Evolutionary conservation across 2,888 invertebrate genomes (phyloP).

Genomic region (Drepanosiphum platanoidis): DNA sequence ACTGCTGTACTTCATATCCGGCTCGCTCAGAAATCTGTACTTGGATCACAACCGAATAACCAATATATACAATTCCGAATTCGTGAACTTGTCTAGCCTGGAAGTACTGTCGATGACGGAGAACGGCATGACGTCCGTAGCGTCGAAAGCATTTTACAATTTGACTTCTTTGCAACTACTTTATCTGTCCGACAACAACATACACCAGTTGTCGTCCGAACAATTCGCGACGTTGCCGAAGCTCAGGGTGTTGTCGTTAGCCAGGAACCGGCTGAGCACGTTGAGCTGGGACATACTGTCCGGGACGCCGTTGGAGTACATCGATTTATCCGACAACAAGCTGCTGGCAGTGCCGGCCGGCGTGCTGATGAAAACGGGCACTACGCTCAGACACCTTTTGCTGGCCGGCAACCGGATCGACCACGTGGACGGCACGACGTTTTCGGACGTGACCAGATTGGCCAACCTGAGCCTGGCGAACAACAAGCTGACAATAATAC

Average conservation of each 20-base stretch:
- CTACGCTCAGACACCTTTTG: constrained; percentile 81
- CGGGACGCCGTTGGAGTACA: constrained; percentile 81
- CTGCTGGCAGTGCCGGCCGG: constrained; percentile 83
- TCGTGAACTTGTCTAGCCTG: constrained; percentile 76
- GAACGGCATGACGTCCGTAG: constrained; percentile 78
- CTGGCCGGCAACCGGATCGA: constrained; percentile 83
- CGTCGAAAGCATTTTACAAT: constrained; percentile 81
- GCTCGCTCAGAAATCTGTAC: constrained; percentile 76
- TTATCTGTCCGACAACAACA: constrained; percentile 80
- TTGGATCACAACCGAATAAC: constrained; percentile 80
- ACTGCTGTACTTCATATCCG: constrained; percentile 75
- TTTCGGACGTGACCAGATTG: constrained; percentile 83
- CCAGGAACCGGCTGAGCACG: constrained; percentile 78
- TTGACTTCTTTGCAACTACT: constrained; percentile 80
- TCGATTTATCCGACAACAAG: constrained; percentile 82
- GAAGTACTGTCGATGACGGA: constrained; percentile 80
- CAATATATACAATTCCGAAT: constrained; percentile 77
- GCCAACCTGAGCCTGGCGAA: constrained; percentile 80
- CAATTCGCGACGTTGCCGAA: constrained; percentile 82
- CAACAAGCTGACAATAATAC: constrained; percentile 84
- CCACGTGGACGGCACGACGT: constrained; percentile 87
- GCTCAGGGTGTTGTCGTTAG: constrained; percentile 78
- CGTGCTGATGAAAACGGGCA: constrained; percentile 81
- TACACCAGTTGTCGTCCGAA: constrained; percentile 80
- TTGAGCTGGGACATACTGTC: constrained; percentile 82